Base-by-base conservation (phyloP, 2,113 vertebrate genomes). In the Campylomormyrus numenius region DNA sequence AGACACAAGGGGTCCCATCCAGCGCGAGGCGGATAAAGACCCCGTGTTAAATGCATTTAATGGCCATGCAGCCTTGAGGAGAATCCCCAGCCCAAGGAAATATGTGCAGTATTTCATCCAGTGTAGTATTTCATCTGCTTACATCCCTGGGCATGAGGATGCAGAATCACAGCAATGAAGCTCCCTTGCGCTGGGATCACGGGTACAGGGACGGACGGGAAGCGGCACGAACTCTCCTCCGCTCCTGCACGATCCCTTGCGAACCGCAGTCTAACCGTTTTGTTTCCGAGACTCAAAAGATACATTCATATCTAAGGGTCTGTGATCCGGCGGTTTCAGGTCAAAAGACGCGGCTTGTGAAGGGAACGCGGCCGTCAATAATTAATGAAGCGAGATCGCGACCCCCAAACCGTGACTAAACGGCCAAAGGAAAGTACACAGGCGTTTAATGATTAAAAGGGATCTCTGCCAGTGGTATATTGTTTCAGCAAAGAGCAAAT, bases 61-160 rank as follows among this genome's bases (percentile, higher is more conserved):
- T 88, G 52, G 86, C 56, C 17, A 46, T 88, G 42, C 84, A 86
- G 90, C 80, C 52, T 89, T 87, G 77, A 74, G 84, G 39, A 89
- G 19, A 56, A 86, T 46, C 85, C 13, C 45, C 31, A 52, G 85
- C 91, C 91, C 90, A 35, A 91, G 92, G 92, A 93, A 91, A 92
- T 91, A 90, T 90, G 80, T 83, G 88, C 48, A 39, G 35, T 42
- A 42, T 42, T 42, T 42, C 39, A 42, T 17, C 31, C 49, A 48
- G 94, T 93, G 93, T 93, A 70, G 90, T 92, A 93, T 94, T 95
- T 95, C 94, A 94, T 93, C 93, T 91, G 90, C 80, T 91, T 35
- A 35, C 58, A 39, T 89, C 89, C 53, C 39, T 46, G 45, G 24
- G 50, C 5, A 62, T 62, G 24, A 31, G 19, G 6, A 27, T 24